Evolutionary conservation across 2,797 vertebrate species (phyloP), one percentile per base, ranked within the genome.

Genomic region (Poeciliopsis infans): DNA sequence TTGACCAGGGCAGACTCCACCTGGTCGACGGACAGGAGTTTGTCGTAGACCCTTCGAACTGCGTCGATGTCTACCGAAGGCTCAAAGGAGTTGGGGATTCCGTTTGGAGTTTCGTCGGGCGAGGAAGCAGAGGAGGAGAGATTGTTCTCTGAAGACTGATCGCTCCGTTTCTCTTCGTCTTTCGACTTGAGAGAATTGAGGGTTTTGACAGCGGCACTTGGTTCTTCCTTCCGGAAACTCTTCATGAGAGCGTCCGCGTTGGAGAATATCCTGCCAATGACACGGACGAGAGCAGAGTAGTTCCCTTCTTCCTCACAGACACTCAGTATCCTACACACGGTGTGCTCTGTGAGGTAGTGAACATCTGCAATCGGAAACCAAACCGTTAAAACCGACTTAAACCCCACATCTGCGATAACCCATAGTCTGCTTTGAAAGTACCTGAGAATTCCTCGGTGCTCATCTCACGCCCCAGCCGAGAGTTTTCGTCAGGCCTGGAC

Each of bases 1-100:
- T 99, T 99, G 83, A 99, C 97, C 84, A 99, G 97, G 86, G 98
- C 97, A 46, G 97, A 94, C 94, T 99, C 97, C 81, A 98, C 95
- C 93, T 98, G 97, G 82, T 99, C 97, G 72, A 98, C 96, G 89
- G 96, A 92, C 74, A 98, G 96, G 85, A 99, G 95, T 90, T 93
- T 96, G 91, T 96, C 95, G 5, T 99, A 99, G 91, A 99, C 97
- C 86, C 98, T 95, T 87, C 98, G 96, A 84, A 99, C 95, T 1
- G 97, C 96, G 46, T 97, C 96, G 55, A 99, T 92, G 93, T 99
- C 98, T 87, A 99, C 95, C 20, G 96, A 96, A 11, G 99, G 95
- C 78, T 98, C 97, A 53, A 96, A 96, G 0, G 95, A 94, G 85
- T 95, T 94, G 31, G 92, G 73, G 80, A 89, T 95, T 75, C 95